Evolutionary conservation across 2,888 invertebrate genomes (phyloP), one percentile per base, ranked within the genome.

Genomic region (Nasonia oneida): DNA sequence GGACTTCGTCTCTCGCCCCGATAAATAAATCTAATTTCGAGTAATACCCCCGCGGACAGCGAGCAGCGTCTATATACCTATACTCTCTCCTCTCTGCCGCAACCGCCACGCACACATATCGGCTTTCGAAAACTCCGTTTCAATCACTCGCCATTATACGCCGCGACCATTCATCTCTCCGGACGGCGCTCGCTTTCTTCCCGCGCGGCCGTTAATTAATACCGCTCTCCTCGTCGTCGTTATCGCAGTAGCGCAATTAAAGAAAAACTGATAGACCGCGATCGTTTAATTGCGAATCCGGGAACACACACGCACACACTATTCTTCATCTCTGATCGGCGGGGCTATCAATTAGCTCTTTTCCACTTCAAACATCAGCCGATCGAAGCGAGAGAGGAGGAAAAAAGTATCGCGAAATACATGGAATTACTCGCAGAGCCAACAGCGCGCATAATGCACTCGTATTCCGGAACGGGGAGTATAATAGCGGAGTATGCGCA

Each of bases 261-360:
- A 23, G n/a, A 73, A 73, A 47, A 33, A 47, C 14, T n/a, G 42
- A 47, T 29, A 14, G 18, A 39, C 8, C 57, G 18, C 57, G 57
- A 47, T 29, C 64, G 64, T 50, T 73, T 57, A 81, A 81, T 73
- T 47, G 12, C 37, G n/a, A 6, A 67, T 61, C 79, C 50, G 18
- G 18, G 10, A 29, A 29, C 37, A 71, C 8, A n/a, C 71, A 29
- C 4, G 4, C 37, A 37, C 29, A 1, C 29, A 29, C 1, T 29
- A 1, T 29, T 29, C 29, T 29, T 18, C 71, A 4, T 79, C 57
- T 57, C 67, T 29, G 29, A 29, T 47, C 64, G 23, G 6, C 39
- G 39, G 29, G 12, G 53, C 81, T 29, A n/a, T 61, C 33, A 53
- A 75, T 84, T 84, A 75, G 67, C 75, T 80, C 64, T 57, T 84